Percentiles rank a stretch among this genome's conserved stretches.
These are phyloP conservation scores for Dasypus novemcinctus DNA, from an alignment of 2,113 vertebrate species.

Conservation along the genomic window DNA sequence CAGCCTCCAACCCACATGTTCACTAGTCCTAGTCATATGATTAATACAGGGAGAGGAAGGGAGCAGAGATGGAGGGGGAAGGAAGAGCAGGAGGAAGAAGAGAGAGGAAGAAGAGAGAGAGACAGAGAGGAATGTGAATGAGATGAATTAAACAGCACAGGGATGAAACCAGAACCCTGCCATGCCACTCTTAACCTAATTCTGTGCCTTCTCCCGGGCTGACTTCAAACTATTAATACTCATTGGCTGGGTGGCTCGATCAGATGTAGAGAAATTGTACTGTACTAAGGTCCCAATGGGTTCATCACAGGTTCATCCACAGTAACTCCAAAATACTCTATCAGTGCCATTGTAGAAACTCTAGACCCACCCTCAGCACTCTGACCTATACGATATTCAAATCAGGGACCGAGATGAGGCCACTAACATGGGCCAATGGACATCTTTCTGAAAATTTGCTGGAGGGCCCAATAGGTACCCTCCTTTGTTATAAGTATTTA, in stretches of 20 bases:
- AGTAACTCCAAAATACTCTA: not conserved
- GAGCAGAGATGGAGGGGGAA: not conserved
- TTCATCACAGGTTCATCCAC: not conserved
- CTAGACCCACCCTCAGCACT: not conserved
- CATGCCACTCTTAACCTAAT: not conserved
- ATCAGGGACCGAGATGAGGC: not conserved
- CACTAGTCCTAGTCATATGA: not conserved
- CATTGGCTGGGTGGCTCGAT: not conserved
- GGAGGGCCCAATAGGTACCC: not conserved
- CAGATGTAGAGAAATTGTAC: not conserved
- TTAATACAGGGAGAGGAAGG: not conserved
- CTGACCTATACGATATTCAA: not conserved
- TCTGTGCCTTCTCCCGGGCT: not conserved
- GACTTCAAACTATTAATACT: not conserved
- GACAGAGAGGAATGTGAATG: not conserved
- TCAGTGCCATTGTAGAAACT: not conserved
- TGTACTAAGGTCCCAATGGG: not conserved
- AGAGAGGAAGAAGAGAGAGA: not conserved
- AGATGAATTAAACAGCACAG: not conserved
- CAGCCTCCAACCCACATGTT: not conserved
- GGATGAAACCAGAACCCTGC: not conserved
- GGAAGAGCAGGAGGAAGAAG: no score
- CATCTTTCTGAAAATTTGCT: conserved; percentile 1
- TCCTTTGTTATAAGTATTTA: not conserved
- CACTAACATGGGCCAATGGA: not conserved